Evolutionary conservation across 2,888 invertebrate species (phyloP).

Genomic region (Hydriomena furcata): DNA sequence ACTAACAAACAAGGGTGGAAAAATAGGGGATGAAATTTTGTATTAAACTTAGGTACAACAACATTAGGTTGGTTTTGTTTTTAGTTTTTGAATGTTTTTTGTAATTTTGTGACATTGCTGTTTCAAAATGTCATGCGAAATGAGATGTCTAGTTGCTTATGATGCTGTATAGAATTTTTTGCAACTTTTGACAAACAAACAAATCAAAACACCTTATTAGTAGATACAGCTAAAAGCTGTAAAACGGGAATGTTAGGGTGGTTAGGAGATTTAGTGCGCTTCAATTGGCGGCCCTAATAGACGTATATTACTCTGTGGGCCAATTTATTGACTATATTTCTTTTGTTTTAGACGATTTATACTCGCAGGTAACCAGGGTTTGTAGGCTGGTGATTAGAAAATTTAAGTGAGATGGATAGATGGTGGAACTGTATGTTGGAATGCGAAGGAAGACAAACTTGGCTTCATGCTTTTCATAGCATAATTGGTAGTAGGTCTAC

Average conservation of each 20-base stretch:
- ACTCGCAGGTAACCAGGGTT: slow-evolving; percentile 38
- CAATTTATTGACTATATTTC: slow-evolving; percentile 77
- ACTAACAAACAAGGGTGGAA: too few relatives aligned
- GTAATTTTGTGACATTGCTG: too few relatives aligned
- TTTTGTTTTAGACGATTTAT: slow-evolving; percentile 74
- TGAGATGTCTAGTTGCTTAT: too few relatives aligned
- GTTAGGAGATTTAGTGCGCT: slow-evolving; percentile 72
- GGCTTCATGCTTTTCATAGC: too few relatives aligned
- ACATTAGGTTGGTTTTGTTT: too few relatives aligned
- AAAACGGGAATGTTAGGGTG: slow-evolving; percentile 65
- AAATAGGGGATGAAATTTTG: too few relatives aligned
- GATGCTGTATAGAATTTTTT: too few relatives aligned
- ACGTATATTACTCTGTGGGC: slow-evolving; percentile 77
- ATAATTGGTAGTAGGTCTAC: too few relatives aligned
- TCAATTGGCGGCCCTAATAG: slow-evolving; percentile 74
- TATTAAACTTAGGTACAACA: too few relatives aligned
- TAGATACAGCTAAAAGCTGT: slow-evolving; percentile 52
- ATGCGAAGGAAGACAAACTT: too few relatives aligned
- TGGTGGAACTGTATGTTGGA: background rate
- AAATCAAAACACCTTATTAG: slow-evolving; percentile 21
- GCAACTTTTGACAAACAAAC: slow-evolving; percentile 13
- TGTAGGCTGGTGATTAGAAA: slow-evolving; percentile 15
- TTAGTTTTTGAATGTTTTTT: too few relatives aligned
- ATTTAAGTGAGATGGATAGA: slow-evolving; percentile 1
- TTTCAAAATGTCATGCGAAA: too few relatives aligned